Evolutionary conservation across 1,140 invertebrate species (phyloP).

Genomic region (Macrobrachium rosenbergii): DNA sequence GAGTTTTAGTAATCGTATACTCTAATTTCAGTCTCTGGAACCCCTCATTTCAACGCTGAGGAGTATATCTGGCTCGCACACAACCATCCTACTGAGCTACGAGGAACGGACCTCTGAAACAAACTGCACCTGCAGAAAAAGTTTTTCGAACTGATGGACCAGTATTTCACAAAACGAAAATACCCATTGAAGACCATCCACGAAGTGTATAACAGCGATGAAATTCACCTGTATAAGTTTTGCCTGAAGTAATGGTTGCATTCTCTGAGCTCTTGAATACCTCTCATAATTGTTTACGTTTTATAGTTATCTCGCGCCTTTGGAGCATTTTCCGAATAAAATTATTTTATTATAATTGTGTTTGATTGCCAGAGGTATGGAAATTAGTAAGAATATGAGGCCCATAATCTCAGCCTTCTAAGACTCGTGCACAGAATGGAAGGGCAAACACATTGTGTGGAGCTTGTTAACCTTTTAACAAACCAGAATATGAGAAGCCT

Average conservation of each 20-base stretch:
- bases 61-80: not conserved
- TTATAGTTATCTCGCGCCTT: too few relatives aligned
- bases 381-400: too few relatives aligned
- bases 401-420: too few relatives aligned
- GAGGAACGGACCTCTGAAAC: conserved; percentile 43
- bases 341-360: too few relatives aligned
- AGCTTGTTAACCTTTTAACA: too few relatives aligned
- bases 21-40: conserved; percentile 23
- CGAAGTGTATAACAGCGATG: conserved; percentile 26
- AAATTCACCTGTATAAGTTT: conserved; percentile 38
- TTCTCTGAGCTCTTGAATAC: not conserved
- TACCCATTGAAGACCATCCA: conserved; percentile 37
- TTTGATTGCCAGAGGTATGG: too few relatives aligned
- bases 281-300: not conserved
- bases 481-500: too few relatives aligned
- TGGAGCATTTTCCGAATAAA: too few relatives aligned
- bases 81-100: conserved; percentile 36
- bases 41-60: conserved; percentile 33
- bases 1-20: not conserved
- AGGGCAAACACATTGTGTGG: too few relatives aligned
- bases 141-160: conserved; percentile 45
- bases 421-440: too few relatives aligned
- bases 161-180: conserved; percentile 22
- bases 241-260: not conserved
- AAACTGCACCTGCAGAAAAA: conserved; percentile 32